These are phyloP conservation scores for Athalia circularis DNA, from an alignment of 2,888 invertebrate genomes.

Conservation along the genomic window DNA sequence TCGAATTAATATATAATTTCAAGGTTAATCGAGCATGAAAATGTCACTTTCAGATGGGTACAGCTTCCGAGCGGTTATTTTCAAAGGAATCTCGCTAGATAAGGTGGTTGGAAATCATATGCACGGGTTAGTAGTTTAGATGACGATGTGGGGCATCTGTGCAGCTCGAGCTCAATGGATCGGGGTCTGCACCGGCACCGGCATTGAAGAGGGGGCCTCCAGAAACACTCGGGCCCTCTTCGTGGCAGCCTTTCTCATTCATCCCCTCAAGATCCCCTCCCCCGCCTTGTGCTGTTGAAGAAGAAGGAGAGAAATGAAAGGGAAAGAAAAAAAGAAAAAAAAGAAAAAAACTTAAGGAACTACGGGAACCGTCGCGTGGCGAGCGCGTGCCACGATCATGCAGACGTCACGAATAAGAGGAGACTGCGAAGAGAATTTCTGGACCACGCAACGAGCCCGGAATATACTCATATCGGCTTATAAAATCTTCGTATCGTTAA, in stretches of 20 bases:
- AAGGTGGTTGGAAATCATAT: conserved; percentile 33
- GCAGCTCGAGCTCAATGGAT: background rate
- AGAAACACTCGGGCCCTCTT: conserved; percentile 32
- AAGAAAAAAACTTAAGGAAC: background rate
- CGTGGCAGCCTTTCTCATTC: conserved; percentile 23
- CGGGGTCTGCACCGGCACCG: conserved; percentile 9
- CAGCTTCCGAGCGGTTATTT: background rate
- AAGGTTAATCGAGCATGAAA: background rate
- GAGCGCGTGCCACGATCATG: conserved; percentile 72
- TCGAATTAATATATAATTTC: no score
- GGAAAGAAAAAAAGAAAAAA: no score
- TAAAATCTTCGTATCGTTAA: no score
- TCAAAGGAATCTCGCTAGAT: conserved; percentile 27
- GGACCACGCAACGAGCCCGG: conserved; percentile 19
- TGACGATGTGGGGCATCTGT: background rate
- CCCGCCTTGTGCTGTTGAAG: background rate
- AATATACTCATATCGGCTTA: no score
- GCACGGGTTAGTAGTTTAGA: background rate
- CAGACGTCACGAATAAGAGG: conserved; percentile 28
- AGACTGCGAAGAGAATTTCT: conserved; percentile 13
- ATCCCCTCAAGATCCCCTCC: conserved; percentile 10
- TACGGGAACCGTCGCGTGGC: conserved; percentile 65
- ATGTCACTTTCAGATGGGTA: background rate
- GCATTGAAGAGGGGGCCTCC: conserved; percentile 20
- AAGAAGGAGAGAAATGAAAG: no score